Conservation (phyloP, 2,113 vertebrate species). For the Gobiocypris rarus region DNA sequence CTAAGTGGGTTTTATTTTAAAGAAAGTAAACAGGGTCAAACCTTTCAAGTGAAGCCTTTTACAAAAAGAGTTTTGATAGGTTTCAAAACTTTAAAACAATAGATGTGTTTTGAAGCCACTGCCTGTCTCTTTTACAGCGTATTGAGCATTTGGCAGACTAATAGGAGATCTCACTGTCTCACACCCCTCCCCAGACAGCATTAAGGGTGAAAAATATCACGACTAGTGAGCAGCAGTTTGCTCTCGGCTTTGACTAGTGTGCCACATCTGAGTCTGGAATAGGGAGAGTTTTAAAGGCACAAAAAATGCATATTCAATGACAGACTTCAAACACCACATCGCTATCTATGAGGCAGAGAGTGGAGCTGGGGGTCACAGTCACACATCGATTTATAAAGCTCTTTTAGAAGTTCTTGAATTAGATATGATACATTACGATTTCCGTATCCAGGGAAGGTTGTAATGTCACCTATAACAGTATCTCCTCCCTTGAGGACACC, state of each 20-base stretch:
- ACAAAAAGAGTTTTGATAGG: not conserved
- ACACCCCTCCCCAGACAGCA: slow-evolving; percentile 5
- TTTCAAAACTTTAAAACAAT: not conserved
- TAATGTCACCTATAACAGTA: slow-evolving; percentile 13
- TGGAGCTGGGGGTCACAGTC: slow-evolving; percentile 19
- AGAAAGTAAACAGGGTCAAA: not conserved
- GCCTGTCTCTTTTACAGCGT: not conserved
- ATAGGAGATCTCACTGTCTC: not conserved
- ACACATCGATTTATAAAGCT: not conserved
- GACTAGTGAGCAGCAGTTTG: not conserved
- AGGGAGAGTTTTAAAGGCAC: not conserved
- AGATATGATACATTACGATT: not conserved
- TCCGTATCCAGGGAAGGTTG: slow-evolving; percentile 4
- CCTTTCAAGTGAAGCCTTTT: not conserved
- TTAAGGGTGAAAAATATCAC: slow-evolving; percentile 11
- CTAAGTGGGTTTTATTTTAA: no score
- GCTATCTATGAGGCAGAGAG: slow-evolving; percentile 7
- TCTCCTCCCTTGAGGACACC: slow-evolving; percentile 1
- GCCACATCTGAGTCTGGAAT: slow-evolving; percentile 15
- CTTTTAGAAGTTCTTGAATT: slow-evolving; percentile 23
- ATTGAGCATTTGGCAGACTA: not conserved
- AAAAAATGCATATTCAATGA: slow-evolving; percentile 44
- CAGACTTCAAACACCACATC: slow-evolving; percentile 23
- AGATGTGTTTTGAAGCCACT: not conserved
- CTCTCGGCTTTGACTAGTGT: not conserved